Evolutionary conservation across 2,797 vertebrate genomes (phyloP).

Genomic region (Monodelphis domestica): DNA sequence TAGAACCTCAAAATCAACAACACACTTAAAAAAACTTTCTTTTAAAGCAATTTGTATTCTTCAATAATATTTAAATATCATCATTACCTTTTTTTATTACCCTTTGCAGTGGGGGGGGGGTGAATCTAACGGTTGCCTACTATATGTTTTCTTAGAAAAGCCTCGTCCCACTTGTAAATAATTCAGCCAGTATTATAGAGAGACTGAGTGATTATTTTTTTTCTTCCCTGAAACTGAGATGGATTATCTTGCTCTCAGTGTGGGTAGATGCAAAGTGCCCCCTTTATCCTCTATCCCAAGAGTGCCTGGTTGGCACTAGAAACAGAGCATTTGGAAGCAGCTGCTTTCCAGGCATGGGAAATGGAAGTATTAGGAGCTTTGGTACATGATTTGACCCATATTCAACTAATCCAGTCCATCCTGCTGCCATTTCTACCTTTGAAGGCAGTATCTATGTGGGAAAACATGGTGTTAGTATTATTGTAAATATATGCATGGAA

Average conservation of each 20-base stretch:
- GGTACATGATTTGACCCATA: conserved; percentile 72
- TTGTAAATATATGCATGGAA: not conserved
- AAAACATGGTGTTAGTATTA: not conserved
- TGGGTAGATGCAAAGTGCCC: conserved; percentile 58
- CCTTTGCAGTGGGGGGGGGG: not conserved
- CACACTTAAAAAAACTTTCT: not conserved
- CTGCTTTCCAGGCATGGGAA: conserved; percentile 77
- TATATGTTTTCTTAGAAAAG: conserved; percentile 2
- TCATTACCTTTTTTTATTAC: not conserved
- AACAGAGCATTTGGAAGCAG: conserved; percentile 74
- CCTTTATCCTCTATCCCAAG: conserved; percentile 55
- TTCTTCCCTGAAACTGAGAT: conserved; percentile 47
- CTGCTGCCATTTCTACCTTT: conserved; percentile 30
- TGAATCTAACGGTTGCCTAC: not conserved
- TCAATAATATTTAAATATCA: not conserved
- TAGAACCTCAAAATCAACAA: not conserved
- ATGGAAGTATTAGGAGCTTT: conserved; percentile 67
- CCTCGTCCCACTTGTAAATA: conserved; percentile 13
- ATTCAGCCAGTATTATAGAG: conserved; percentile 28
- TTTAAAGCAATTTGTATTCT: not conserved
- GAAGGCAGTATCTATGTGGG: conserved; percentile 19
- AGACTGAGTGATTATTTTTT: not conserved
- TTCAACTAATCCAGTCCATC: conserved; percentile 58
- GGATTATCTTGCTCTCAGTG: conserved; percentile 67
- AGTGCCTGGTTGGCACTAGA: conserved; percentile 65